Percentiles rank a stretch among this genome's conserved stretches.
phyloP scores from a whole-genome alignment of 2,888 invertebrate species.

The Aleiodes testaceus region DNA sequence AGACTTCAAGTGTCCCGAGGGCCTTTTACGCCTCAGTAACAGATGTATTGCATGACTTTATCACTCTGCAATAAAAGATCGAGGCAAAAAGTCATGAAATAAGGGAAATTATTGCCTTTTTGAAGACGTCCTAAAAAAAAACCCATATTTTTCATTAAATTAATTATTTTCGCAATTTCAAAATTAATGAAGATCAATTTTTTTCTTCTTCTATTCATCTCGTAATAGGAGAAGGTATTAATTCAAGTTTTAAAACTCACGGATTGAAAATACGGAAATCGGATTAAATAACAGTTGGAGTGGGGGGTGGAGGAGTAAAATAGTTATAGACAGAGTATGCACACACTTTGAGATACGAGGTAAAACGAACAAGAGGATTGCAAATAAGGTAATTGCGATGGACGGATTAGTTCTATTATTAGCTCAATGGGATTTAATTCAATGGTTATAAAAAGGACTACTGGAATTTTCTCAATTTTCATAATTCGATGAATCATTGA shows the following conservation, averaged over 20 bases:
- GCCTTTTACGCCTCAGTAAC: conserved; percentile 20
- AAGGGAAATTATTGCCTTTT: neutral
- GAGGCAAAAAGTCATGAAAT: neutral
- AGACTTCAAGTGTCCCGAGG: conserved; percentile 28
- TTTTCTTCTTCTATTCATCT: too few relatives aligned
- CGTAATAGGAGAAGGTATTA: neutral
- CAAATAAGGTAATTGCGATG: conserved; percentile 33
- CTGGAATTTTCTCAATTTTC: conserved; percentile 5
- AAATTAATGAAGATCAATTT: too few relatives aligned
- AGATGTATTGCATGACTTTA: conserved; percentile 10
- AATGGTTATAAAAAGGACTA: neutral
- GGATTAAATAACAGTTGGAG: conserved; percentile 23
- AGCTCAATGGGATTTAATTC: conserved; percentile 28
- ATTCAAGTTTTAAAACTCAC: conserved; percentile 11
- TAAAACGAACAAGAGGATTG: conserved; percentile 17
- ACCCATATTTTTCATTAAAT: neutral
- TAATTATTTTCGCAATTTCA: too few relatives aligned
- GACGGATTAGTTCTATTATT: conserved; percentile 28
- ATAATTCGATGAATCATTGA: too few relatives aligned
- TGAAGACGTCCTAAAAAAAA: too few relatives aligned
- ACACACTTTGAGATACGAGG: neutral
- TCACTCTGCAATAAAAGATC: neutral
- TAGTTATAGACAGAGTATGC: conserved; percentile 5
- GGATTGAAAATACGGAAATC: conserved; percentile 29
- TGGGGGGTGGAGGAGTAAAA: too few relatives aligned